A percentile compares a stretch with the other conserved stretches of the same genome.
These are phyloP conservation scores for Clarias laeviceps DNA, from an alignment of 2,797 vertebrate species.

Conservation along the genomic window DNA sequence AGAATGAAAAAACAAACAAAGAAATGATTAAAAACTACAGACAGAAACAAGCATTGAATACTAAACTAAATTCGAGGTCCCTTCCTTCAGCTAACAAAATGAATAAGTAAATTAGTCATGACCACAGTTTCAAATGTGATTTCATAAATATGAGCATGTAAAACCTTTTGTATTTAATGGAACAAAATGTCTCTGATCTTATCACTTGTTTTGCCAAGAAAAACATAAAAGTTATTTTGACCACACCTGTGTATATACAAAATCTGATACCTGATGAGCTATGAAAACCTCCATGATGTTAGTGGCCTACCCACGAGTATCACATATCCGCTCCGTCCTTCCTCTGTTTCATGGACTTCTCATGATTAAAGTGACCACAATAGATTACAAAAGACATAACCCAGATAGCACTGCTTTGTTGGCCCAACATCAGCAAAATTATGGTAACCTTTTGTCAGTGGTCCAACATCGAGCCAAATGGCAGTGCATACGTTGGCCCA, in stretches of 20 bases:
- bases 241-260: conserved; percentile 34
- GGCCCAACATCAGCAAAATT: too few relatives aligned
- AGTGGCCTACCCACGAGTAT: conserved; percentile 34
- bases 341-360: background rate
- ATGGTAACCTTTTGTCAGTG: too few relatives aligned
- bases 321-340: conserved; percentile 28
- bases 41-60: conserved; percentile 40
- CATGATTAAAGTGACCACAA: background rate
- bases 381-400: background rate
- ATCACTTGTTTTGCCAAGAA: background rate
- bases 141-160: background rate
- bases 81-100: conserved; percentile 35
- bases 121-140: background rate
- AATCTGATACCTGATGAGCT: conserved; percentile 15
- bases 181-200: conserved; percentile 13
- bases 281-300: conserved; percentile 7
- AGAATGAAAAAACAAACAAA: background rate
- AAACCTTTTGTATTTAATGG: background rate
- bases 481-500: too few relatives aligned
- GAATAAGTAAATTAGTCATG: background rate
- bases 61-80: background rate
- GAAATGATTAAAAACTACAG: background rate
- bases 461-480: too few relatives aligned
- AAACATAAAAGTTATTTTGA: conserved; percentile 8
- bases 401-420: too few relatives aligned